Base-by-base conservation (phyloP, 2,888 invertebrate species). In the Lottia scabra region DNA sequence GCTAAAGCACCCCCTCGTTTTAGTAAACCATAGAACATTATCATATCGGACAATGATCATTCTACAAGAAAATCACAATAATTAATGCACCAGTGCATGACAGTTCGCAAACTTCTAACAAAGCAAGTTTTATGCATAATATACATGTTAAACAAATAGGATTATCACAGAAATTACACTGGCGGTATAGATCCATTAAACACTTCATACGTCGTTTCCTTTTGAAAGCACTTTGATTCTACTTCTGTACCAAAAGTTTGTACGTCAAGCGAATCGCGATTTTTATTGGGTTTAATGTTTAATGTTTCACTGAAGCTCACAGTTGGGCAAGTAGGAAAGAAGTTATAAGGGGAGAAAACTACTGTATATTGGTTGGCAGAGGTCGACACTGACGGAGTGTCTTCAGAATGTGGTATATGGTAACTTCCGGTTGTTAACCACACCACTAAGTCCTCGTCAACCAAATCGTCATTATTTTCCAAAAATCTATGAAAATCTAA, bases 331-430 rank as follows among this genome's bases (percentile, higher is more conserved):
- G 85, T 81, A 38, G 84, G 83, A 65, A 85, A 87, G 77, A 82
- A 87, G 79, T 88, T 87, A 78, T 80, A 84, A 2, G 88, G 88
- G 2, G 78, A 71, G 23, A 88, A 73, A 56, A 77, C 76, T 71
- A 88, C 76, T 45, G 76, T 76, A 63, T 81, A 78, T 65, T 82
- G 80, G 46, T 80, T 81, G 16, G 76, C 80, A 5, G 82, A 72
- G 4, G 85, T 87, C 44, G 85, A 75, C 8, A 79, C 83, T 30
- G 84, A 78, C 0, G 88, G 88, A 10, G 85, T 82, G 75, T 88
- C 87, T 70, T 87, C 87, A 4, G 85, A 82, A 56, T 81, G 82
- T 3, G 88, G 88, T 38, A 88, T 82, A 70, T 86, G 84, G 67
- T 81, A 78, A 15, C 76, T 71, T 1, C 86, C 87, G 62, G 85